Base-by-base conservation (phyloP, 2,888 invertebrate species). In the Eledona agricola region DNA sequence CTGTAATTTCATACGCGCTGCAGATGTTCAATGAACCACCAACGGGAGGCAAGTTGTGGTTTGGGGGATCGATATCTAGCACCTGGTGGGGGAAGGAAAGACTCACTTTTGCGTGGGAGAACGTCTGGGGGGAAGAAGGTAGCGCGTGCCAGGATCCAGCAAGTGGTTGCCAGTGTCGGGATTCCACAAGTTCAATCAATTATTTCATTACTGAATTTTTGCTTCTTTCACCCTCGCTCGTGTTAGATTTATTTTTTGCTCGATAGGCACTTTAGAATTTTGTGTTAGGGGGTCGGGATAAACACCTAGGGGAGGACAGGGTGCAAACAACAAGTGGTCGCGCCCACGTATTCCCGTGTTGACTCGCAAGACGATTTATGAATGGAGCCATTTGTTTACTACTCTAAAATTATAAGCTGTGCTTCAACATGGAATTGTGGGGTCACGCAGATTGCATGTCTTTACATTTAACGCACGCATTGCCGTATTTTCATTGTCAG, bases 51-150 rank as follows among this genome's bases (percentile, higher is more conserved):
- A 51, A 50, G 45, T 35, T 15, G 29, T 55, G 55, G 35, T 56
- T 29, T 57, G 52, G 35, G 45, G 51, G 55, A 66, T 66, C 67
- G 65, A 65, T 66, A 63, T 26, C 29, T 23, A 50, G 22, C 38
- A 45, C 51, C 28, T 47, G 45, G 60, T 59, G 66, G 62, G 66
- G 64, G 64, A 61, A 64, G 67, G 72, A 69, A 69, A 64, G 65
- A 69, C 65, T 68, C 69, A 72, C 67, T 70, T 72, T 72, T 72
- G 68, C 69, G 71, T 72, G 67, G 70, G 71, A 65, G 70, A 62
- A 58, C 63, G 70, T 71, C 70, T 71, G 45, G 61, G 69, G 69
- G 68, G 65, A 66, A 65, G 68, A 64, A 62, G 68, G 59, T 61
- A 61, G 61, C 59, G 62, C 62, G 60, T 60, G 57, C 54, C 58